Evolutionary conservation across 2,797 vertebrate species (phyloP), one percentile per base, ranked within the genome.

Genomic region (Pangasius larnaudii): DNA sequence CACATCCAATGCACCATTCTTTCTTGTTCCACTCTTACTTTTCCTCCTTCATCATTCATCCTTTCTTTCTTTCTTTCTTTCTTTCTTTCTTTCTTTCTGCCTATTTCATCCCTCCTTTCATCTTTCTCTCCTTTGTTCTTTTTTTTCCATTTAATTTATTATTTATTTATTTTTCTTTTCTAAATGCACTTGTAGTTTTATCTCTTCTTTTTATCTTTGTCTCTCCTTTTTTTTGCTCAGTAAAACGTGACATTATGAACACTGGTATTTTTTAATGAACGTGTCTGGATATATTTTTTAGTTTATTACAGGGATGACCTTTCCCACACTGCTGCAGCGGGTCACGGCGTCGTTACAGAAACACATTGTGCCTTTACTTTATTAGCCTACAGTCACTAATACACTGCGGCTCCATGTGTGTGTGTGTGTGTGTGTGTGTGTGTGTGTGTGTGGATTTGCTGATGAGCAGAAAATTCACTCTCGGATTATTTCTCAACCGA

Each of bases 221-320:
- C 33, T 36, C 33, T 59, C 4, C 3, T 36, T 11, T 59, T 80
- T 58, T 61, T 61, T 61, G 33, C 10, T 33, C 10, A 59, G 33
- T 59, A 24, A 59, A 39, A 24, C 3, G 19, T 3, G 53, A 36
- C 30, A 53, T 51, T n/a, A 75, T 27, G 46, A 51, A 56, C 56
- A 61, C 33, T 36, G 78, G 27, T 81, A 42, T 61, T 39, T 81
- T 42, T 61, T 81, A 59, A 42, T 42, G 33, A 58, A 39, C 18
- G 3, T 82, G 22, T 46, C 36, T 42, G 58, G 27, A 46, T 19
- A 27, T 49, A 6, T n/a, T 22, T 83, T 63, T 18, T 2, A 63
- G 36, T 63, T 42, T 81, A 81, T 81, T 27, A 61, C 79, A 81
- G 24, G 5, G 36, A 46, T 63, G 59, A 83, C 59, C 59, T 83